Conservation (phyloP, 2,797 vertebrate genomes). For the Mastacembelus armatus region DNA sequence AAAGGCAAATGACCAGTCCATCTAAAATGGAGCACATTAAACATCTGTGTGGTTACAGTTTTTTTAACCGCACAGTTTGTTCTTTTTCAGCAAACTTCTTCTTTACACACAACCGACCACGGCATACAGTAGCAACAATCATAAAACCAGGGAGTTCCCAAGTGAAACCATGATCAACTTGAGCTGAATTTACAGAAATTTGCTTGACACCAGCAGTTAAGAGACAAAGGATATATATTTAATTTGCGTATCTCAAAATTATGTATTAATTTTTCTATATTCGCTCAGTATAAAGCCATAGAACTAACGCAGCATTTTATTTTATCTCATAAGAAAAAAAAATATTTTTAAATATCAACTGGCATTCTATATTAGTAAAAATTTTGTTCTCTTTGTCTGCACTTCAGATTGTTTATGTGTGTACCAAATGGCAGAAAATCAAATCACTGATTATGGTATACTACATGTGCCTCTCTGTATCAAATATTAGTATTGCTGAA, state of each 20-base stretch:
- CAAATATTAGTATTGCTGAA: slow-evolving; percentile 69
- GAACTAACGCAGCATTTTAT: not conserved
- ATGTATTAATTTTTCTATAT: slow-evolving; percentile 14
- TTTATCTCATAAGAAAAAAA: not conserved
- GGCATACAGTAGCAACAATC: slow-evolving; percentile 20
- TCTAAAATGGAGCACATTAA: slow-evolving; percentile 76
- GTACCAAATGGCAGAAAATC: slow-evolving; percentile 61
- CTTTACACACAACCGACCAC: slow-evolving; percentile 45
- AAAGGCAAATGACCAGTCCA: slow-evolving; percentile 79
- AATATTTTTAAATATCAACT: slow-evolving; percentile 12
- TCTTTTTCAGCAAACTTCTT: slow-evolving; percentile 53
- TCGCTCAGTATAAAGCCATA: not conserved
- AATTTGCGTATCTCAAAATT: slow-evolving; percentile 7
- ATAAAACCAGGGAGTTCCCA: slow-evolving; percentile 31
- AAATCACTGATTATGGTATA: slow-evolving; percentile 46
- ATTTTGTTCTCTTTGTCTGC: slow-evolving; percentile 15
- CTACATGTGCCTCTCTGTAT: slow-evolving; percentile 55
- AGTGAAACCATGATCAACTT: not conserved
- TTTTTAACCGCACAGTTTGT: slow-evolving; percentile 48
- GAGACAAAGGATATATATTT: not conserved
- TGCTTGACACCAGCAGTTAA: not conserved
- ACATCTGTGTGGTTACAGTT: slow-evolving; percentile 74
- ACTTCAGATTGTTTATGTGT: slow-evolving; percentile 38
- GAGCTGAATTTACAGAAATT: not conserved
- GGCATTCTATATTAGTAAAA: slow-evolving; percentile 1